phyloP scores from a whole-genome alignment of 2,113 vertebrate species.

The Alectura lathami region DNA sequence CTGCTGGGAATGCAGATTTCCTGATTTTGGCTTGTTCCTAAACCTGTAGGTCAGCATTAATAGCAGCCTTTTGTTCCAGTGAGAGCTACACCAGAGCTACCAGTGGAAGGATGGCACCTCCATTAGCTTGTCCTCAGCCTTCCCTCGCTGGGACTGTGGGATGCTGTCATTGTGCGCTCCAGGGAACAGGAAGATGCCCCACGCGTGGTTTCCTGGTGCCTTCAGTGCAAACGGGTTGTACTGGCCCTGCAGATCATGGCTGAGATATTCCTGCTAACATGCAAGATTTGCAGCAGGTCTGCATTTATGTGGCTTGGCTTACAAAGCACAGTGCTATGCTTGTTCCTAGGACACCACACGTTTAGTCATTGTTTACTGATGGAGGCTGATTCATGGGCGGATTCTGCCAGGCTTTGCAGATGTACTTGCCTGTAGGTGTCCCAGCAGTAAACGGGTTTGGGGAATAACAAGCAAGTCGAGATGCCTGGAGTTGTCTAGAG shows the following conservation, averaged over 20 bases:
- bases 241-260: neutral
- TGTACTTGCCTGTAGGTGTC: neutral
- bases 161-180: neutral
- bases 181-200: neutral
- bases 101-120: neutral
- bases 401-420: constrained; percentile 11
- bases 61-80: neutral
- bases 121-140: neutral
- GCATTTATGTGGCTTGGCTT: neutral
- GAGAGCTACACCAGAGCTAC: neutral
- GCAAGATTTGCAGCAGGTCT: neutral
- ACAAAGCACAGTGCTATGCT: neutral
- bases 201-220: neutral
- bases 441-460: neutral
- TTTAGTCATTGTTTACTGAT: constrained; percentile 44
- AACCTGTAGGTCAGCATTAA: neutral
- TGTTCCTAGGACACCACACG: neutral
- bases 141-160: neutral
- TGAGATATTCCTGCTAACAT: neutral
- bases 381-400: constrained; percentile 25
- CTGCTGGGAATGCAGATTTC: neutral
- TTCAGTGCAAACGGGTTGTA: neutral
- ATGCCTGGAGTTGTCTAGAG: no score
- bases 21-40: neutral
- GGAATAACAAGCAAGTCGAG: neutral